A percentile compares a stretch with the other conserved stretches of the same genome.
Evolutionary conservation across 2,113 vertebrate species (phyloP).

Genomic region (Scatophagus argus): DNA sequence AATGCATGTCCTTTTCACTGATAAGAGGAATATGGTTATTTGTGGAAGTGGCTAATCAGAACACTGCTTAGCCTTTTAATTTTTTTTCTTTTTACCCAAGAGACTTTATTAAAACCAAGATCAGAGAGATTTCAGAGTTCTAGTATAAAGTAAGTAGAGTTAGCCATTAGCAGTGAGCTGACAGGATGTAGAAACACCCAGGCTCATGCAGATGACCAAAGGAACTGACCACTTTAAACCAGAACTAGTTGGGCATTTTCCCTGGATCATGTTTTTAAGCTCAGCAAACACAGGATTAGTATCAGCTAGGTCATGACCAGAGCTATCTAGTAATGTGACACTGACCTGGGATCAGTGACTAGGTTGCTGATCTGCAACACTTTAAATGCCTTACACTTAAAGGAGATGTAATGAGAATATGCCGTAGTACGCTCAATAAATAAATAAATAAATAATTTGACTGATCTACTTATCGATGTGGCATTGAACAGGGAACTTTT

Average conservation of each 20-base stretch:
- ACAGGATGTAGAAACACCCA: neutral
- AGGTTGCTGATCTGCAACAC: neutral
- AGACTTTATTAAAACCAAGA: slow-evolving; percentile 6
- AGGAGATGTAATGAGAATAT: neutral
- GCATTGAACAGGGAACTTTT: neutral
- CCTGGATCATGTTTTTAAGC: slow-evolving; percentile 16
- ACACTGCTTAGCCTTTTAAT: slow-evolving; percentile 1
- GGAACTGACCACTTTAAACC: neutral
- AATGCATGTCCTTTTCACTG: slow-evolving; percentile 22
- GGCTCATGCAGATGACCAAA: neutral
- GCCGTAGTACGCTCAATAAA: neutral
- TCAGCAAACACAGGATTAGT: neutral
- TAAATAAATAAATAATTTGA: neutral
- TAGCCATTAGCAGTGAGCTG: neutral
- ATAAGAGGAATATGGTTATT: slow-evolving; percentile 15
- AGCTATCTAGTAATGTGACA: neutral
- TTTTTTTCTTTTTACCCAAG: slow-evolving; percentile 13
- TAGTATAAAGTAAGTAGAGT: neutral
- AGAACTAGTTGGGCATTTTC: neutral
- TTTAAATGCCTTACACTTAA: neutral
- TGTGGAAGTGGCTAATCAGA: slow-evolving; percentile 35
- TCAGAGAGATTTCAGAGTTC: slow-evolving; percentile 6
- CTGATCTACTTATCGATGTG: neutral
- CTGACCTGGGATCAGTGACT: neutral
- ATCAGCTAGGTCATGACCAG: neutral